Conservation (phyloP, 2,113 vertebrate genomes). For the Scopus umbretta region DNA sequence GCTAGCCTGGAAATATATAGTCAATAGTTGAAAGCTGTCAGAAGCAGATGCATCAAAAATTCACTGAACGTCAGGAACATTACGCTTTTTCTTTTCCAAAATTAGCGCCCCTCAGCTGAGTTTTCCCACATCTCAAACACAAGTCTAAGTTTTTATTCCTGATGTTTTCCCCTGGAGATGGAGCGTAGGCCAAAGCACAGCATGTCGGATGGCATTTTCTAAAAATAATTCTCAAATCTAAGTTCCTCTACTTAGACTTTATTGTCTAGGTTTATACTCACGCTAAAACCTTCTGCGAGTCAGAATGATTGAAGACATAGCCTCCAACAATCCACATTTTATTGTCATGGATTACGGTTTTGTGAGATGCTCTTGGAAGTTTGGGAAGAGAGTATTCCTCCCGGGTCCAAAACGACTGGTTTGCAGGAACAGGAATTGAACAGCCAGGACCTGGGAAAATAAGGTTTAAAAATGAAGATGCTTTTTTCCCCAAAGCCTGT, state of each 20-base stretch:
- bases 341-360: conserved; percentile 82
- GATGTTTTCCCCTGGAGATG: not conserved
- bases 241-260: not conserved
- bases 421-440: conserved; percentile 85
- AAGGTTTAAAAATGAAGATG: not conserved
- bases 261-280: conserved; percentile 72
- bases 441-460: conserved; percentile 84
- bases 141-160: not conserved
- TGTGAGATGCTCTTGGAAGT: conserved; percentile 90
- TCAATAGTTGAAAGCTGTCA: not conserved
- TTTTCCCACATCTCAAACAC: not conserved
- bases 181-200: not conserved
- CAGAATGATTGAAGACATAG: conserved; percentile 94
- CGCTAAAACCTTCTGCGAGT: conserved; percentile 93
- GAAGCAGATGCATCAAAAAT: not conserved
- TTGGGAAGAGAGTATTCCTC: conserved; percentile 78
- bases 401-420: conserved; percentile 87
- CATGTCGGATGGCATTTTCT: not conserved
- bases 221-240: not conserved
- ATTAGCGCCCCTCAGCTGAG: not conserved
- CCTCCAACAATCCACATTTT: conserved; percentile 96
- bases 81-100: not conserved
- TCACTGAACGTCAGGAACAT: not conserved
- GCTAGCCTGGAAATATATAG: not conserved
- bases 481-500: not conserved